Evolutionary conservation across 1,140 invertebrate genomes (phyloP).

Genomic region (Musca domestica): DNA sequence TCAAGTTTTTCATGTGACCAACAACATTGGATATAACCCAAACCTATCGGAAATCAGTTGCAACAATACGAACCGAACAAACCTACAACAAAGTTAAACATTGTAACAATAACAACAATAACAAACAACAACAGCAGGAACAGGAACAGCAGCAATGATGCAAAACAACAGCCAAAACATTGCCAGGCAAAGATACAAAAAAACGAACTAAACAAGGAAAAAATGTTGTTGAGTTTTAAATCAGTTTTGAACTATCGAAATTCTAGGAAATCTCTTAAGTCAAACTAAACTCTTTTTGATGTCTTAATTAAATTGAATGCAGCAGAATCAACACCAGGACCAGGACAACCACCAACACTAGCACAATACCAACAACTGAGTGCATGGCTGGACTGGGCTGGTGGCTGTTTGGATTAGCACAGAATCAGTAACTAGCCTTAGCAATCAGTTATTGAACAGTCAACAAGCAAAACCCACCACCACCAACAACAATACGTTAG

Average conservation of each 20-base stretch:
- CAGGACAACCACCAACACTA: too few species aligned
- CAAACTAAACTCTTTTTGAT: conserved; percentile 26
- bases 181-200: too few species aligned
- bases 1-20: not conserved
- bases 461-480: too few species aligned
- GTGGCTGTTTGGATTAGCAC: too few species aligned
- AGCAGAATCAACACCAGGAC: conserved; percentile 13
- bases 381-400: too few species aligned
- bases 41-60: not conserved
- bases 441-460: too few species aligned
- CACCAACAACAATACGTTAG: too few species aligned
- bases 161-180: not conserved
- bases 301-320: conserved; percentile 25
- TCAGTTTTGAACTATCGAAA: conserved; percentile 23
- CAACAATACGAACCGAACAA: conserved; percentile 14
- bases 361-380: too few species aligned
- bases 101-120: conserved; percentile 6
- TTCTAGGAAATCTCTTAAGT: conserved; percentile 25
- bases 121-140: not conserved
- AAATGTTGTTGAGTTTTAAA: not conserved
- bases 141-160: not conserved
- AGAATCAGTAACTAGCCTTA: too few species aligned
- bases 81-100: not conserved
- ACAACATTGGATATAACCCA: too few species aligned
- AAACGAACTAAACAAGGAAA: conserved; percentile 4